phyloP scores from a whole-genome alignment of 2,113 vertebrate species.

The Sebastes fasciatus region DNA sequence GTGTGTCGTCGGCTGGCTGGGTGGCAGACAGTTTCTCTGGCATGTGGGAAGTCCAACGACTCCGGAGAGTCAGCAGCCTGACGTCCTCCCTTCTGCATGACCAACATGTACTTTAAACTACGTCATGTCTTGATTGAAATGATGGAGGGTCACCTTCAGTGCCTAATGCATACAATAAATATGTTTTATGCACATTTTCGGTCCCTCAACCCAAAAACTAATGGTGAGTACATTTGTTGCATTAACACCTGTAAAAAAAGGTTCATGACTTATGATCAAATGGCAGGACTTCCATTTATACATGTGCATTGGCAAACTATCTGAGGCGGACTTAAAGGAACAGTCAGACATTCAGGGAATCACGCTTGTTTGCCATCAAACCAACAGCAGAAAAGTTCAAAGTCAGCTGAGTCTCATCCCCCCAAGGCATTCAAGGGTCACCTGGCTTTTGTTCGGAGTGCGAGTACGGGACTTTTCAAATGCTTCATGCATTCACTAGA shows the following conservation, averaged over 20 bases:
- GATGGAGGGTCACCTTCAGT: conserved; percentile 4
- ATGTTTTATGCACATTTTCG: not conserved
- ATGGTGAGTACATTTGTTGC: conserved; percentile 11
- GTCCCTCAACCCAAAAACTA: not conserved
- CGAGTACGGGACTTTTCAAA: not conserved
- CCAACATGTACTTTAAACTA: not conserved
- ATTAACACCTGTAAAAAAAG: conserved; percentile 31
- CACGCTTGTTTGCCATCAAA: not conserved
- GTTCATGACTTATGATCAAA: not conserved
- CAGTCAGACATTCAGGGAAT: not conserved
- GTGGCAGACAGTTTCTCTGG: conserved; percentile 1
- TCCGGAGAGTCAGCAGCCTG: not conserved
- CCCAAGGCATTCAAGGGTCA: not conserved
- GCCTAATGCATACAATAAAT: not conserved
- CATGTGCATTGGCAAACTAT: not conserved
- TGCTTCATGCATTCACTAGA: not conserved
- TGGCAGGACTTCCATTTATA: conserved; percentile 9
- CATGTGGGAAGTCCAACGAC: conserved; percentile 21
- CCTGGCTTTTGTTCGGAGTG: conserved; percentile 29
- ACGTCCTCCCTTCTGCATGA: conserved; percentile 2
- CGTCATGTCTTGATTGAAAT: not conserved
- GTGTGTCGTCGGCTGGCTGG: conserved; percentile 37
- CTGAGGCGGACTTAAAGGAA: not conserved
- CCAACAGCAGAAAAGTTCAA: not conserved
- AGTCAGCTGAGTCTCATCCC: not conserved